phyloP scores from a whole-genome alignment of 2,797 vertebrate species.

The Petrocephalus sullivani region DNA sequence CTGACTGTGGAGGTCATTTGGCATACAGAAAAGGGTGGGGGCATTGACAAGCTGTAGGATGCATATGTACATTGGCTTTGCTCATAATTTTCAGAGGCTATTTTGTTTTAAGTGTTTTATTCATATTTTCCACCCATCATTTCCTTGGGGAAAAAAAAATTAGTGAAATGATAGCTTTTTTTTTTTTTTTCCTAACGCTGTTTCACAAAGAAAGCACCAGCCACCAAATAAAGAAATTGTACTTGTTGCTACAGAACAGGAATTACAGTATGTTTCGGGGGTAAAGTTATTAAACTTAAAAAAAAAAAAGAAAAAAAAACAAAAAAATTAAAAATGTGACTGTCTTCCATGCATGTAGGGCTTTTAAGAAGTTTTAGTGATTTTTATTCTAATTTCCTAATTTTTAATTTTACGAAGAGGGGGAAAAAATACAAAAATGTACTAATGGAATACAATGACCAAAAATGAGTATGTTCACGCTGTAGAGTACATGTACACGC shows the following conservation, averaged over 20 bases:
- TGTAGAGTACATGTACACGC: constrained; percentile 24
- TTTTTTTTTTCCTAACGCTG: constrained; percentile 50
- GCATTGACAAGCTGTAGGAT: background rate
- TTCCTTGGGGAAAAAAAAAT: constrained; percentile 24
- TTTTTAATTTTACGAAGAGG: constrained; percentile 53
- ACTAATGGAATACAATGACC: constrained; percentile 60
- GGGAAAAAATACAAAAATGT: constrained; percentile 27
- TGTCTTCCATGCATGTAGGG: constrained; percentile 73
- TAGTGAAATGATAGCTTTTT: constrained; percentile 59
- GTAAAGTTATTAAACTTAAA: constrained; percentile 29
- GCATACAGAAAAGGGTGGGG: background rate
- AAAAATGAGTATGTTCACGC: constrained; percentile 63
- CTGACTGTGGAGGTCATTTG: background rate
- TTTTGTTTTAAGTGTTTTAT: constrained; percentile 43
- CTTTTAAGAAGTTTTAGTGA: constrained; percentile 61
- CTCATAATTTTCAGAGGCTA: constrained; percentile 56
- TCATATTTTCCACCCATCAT: constrained; percentile 48
- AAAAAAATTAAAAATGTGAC: constrained; percentile 54
- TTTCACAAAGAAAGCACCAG: constrained; percentile 68
- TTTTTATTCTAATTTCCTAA: constrained; percentile 56
- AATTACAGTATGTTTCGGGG: constrained; percentile 37
- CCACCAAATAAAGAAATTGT: constrained; percentile 57
- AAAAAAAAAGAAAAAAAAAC: constrained; percentile 39
- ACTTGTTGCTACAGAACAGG: constrained; percentile 44
- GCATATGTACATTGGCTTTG: constrained; percentile 31